Conservation (phyloP, 2,888 invertebrate species). For the Chrysodeixis includens region DNA sequence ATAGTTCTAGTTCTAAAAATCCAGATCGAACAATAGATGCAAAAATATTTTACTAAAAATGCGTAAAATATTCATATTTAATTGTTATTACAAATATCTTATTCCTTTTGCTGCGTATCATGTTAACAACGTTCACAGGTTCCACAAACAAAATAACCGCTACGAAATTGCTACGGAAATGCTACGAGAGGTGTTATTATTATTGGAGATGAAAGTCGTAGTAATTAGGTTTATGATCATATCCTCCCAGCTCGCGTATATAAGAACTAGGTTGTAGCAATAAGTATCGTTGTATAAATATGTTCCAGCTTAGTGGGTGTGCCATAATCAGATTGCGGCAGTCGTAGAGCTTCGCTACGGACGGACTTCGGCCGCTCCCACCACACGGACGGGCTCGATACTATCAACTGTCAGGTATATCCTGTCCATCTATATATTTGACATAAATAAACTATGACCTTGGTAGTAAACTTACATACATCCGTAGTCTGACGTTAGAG, state of each 20-base stretch:
- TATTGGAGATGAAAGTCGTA: conserved; percentile 6
- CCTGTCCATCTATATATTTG: conserved; percentile 25
- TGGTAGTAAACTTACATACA: conserved; percentile 34
- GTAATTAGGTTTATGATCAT: background rate
- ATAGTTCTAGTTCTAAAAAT: too few species aligned
- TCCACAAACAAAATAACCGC: conserved; percentile 32
- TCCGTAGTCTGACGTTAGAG: conserved; percentile 11
- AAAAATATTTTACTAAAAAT: background rate
- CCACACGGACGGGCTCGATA: conserved; percentile 63
- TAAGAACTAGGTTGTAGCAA: conserved; percentile 30
- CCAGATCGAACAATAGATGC: too few species aligned
- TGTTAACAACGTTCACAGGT: background rate
- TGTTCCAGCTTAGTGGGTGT: conserved; percentile 78
- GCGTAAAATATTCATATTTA: background rate
- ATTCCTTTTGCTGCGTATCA: background rate
- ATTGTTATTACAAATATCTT: too few species aligned
- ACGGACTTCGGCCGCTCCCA: conserved; percentile 82
- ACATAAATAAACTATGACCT: conserved; percentile 41
- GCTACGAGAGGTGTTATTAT: conserved; percentile 45
- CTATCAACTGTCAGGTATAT: conserved; percentile 49
- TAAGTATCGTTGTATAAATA: conserved; percentile 52
- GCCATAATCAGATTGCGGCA: conserved; percentile 89
- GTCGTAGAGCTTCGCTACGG: conserved; percentile 82
- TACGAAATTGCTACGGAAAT: conserved; percentile 54
- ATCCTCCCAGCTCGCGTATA: background rate